phyloP scores from a whole-genome alignment of 1,140 invertebrate species.

The Cardiocondyla obscurior region DNA sequence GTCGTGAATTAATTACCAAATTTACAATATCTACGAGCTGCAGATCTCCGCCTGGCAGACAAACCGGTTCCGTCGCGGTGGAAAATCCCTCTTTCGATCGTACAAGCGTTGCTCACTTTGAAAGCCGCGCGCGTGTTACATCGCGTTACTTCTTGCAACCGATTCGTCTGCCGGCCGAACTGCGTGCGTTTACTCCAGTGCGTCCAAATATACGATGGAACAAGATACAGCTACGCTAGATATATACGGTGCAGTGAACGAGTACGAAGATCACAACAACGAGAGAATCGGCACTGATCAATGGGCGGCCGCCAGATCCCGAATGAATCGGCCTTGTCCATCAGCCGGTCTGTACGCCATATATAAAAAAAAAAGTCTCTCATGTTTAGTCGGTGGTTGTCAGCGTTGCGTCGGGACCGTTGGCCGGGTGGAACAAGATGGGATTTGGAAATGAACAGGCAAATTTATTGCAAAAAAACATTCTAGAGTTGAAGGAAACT shows the following conservation, averaged over 20 bases:
- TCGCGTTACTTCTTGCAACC: background rate
- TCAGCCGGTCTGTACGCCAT: constrained; percentile 64
- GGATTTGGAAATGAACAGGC: constrained; percentile 47
- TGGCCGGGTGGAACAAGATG: constrained; percentile 76
- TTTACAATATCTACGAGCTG: constrained; percentile 40
- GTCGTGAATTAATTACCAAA: constrained; percentile 21
- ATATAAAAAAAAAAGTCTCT: constrained; percentile 55
- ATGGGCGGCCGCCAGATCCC: constrained; percentile 45
- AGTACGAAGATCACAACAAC: constrained; percentile 72
- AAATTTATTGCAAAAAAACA: background rate
- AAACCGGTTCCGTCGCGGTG: constrained; percentile 9
- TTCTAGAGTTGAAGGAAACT: constrained; percentile 1
- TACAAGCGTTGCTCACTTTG: background rate
- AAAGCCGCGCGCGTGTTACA: background rate
- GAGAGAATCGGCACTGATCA: constrained; percentile 70
- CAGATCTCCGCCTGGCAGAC: constrained; percentile 28
- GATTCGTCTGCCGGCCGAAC: constrained; percentile 18
- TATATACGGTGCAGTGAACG: constrained; percentile 68
- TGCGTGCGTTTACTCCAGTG: constrained; percentile 26
- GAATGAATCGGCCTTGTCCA: constrained; percentile 61
- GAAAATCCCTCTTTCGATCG: background rate
- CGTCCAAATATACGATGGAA: constrained; percentile 33
- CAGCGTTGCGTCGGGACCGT: constrained; percentile 83
- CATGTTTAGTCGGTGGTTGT: constrained; percentile 73
- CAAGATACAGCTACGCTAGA: constrained; percentile 34